Base-by-base conservation (phyloP, 2,113 vertebrate species). In the Gymnarchus niloticus region DNA sequence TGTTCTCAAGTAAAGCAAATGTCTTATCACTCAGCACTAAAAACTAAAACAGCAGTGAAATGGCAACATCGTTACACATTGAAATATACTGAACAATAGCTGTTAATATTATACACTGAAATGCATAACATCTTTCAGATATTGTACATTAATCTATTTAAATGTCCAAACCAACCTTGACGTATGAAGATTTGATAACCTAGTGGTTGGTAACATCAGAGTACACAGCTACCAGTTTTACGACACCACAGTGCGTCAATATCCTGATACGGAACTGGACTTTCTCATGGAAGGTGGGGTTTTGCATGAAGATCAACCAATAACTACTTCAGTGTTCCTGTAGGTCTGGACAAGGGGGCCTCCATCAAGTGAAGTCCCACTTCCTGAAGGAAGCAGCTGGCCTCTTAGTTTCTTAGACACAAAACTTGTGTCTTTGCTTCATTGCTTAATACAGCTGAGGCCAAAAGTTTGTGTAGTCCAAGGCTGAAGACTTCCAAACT, bases 221-320 rank as follows among this genome's bases (percentile, higher is more conserved):
- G 46, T 19, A n/a, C 49, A 10, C 14, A 48, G 86, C 56, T 56
- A 77, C 73, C 86, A 76, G 85, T 59, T 48, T 84, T 81, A 61
- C 56, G 83, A 80, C 86, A 87, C 82, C 77, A 81, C 49, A 37
- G 12, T 54, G 41, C 9, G 5, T 77, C 48, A 84, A 85, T 87
- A 51, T 86, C 89, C 87, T 54, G 28, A 51, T 81, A 82, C 86
- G 6, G 88, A 73, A 84, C 80, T 80, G 84, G 87, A 87, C 89
- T 86, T 84, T 33, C 90, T 89, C 89, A 90, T 87, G 85, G 44
- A 88, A 90, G 89, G 88, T 90, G 86, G 84, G 91, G 19, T 89
- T 90, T 90, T 91, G 83, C 88, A 89, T 87, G 87, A 86, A 52
- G 89, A 90, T 89, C 85, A 87, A 61, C 88, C 90, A 90, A 90